Conservation (phyloP, 1,140 invertebrate species). For the Drosophila pectinifera region DNA sequence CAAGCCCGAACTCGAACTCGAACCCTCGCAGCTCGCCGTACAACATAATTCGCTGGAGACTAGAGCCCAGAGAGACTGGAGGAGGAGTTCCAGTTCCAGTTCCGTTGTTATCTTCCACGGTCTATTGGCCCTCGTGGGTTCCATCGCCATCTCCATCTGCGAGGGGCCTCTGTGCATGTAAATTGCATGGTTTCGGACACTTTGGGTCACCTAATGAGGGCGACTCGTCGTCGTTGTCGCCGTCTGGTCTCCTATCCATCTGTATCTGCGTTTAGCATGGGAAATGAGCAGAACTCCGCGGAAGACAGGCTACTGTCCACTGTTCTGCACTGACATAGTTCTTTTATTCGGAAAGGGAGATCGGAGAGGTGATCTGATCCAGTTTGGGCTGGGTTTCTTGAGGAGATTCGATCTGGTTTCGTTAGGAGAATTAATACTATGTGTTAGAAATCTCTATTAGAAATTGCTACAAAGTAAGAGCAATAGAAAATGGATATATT, state of each 20-base stretch:
- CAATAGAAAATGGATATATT: too few species aligned
- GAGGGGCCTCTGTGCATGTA: constrained; percentile 75
- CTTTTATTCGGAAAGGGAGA: constrained; percentile 22
- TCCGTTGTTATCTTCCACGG: constrained; percentile 70
- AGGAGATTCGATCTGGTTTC: not conserved
- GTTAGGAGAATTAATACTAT: not conserved
- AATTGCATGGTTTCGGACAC: constrained; percentile 80
- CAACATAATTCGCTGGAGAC: constrained; percentile 75
- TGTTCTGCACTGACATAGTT: constrained; percentile 42
- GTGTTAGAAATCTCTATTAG: too few species aligned
- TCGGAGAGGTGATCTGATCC: constrained; percentile 37
- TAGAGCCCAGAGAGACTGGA: constrained; percentile 7
- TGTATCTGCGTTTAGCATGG: constrained; percentile 53
- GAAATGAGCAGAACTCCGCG: constrained; percentile 40
- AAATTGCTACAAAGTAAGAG: too few species aligned
- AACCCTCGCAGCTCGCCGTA: constrained; percentile 23
- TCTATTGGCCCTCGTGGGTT: constrained; percentile 74
- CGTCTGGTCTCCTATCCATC: constrained; percentile 17
- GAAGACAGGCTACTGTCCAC: constrained; percentile 19
- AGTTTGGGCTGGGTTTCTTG: not conserved
- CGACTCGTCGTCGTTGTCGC: constrained; percentile 37
- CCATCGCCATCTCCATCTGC: constrained; percentile 32
- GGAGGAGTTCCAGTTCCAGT: constrained; percentile 22
- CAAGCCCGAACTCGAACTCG: constrained; percentile 7
- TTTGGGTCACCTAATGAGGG: constrained; percentile 80